A percentile compares a stretch with the other conserved stretches of the same genome.
Evolutionary conservation across 2,888 invertebrate genomes (phyloP).

Genomic region (Atrina japonica): DNA sequence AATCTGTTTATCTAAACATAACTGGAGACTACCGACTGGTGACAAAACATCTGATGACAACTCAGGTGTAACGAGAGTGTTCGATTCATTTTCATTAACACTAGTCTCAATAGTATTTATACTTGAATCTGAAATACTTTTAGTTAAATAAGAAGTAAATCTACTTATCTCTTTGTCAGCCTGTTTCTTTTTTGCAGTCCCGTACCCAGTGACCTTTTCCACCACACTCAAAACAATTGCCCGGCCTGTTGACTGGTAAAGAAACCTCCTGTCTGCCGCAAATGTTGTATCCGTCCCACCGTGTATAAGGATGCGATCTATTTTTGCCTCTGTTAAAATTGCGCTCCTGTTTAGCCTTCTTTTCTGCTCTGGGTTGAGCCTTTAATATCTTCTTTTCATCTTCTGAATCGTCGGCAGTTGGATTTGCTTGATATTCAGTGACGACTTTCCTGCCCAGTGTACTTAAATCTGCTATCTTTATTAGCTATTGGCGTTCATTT

Average conservation of each 20-base stretch:
- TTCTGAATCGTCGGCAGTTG: no score
- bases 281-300: neutral
- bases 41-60: neutral
- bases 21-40: slow-evolving; percentile 10
- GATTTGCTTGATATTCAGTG: slow-evolving; percentile 26
- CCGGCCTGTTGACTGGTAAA: slow-evolving; percentile 11
- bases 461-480: slow-evolving; percentile 23
- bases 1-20: slow-evolving; percentile 18
- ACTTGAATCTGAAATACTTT: neutral
- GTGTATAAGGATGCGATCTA: neutral
- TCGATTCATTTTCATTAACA: neutral
- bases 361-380: slow-evolving; percentile 23
- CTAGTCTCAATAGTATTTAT: slow-evolving; percentile 2
- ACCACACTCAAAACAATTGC: slow-evolving; percentile 38
- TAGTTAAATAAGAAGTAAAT: neutral
- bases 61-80: no score
- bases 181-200: slow-evolving; percentile 10
- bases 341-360: slow-evolving; percentile 26
- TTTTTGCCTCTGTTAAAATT: slow-evolving; percentile 6
- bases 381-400: slow-evolving; percentile 31
- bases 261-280: neutral
- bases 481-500: slow-evolving; percentile 22
- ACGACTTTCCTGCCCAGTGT: slow-evolving; percentile 27
- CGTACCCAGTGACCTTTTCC: slow-evolving; percentile 39
- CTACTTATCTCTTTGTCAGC: neutral